phyloP scores from a whole-genome alignment of 2,113 vertebrate species.

The Chrysochloris asiatica region DNA sequence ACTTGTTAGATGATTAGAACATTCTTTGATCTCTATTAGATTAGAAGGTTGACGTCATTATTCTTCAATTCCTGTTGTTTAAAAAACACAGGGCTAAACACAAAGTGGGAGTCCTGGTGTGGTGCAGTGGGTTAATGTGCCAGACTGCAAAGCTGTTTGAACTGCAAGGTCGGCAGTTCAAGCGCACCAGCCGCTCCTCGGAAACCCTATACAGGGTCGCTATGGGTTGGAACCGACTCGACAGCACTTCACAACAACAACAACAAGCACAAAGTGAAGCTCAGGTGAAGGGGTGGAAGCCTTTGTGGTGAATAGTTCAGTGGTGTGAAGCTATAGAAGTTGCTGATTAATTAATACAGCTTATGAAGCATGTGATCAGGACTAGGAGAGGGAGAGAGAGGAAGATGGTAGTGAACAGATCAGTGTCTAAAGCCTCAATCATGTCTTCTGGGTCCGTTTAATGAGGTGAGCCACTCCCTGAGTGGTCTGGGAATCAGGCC shows the following conservation, averaged over 20 bases:
- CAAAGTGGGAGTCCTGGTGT: too few species aligned
- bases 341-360: background rate
- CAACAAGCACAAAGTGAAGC: background rate
- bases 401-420: background rate
- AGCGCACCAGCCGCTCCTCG: too few species aligned
- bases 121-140: too few species aligned
- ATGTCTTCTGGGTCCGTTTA: background rate
- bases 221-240: too few species aligned
- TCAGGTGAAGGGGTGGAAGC: background rate
- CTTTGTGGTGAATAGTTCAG: background rate
- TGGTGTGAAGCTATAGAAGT: background rate
- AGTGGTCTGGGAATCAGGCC: background rate
- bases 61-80: background rate
- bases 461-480: background rate
- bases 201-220: too few species aligned
- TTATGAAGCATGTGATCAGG: background rate
- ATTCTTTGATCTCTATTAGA: constrained; percentile 19
- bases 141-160: too few species aligned
- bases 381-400: background rate
- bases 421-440: background rate
- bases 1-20: background rate
- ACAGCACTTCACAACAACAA: too few species aligned
- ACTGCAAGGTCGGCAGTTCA: too few species aligned
- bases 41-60: constrained; percentile 17
- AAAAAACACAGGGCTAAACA: background rate